Evolutionary conservation across 2,797 vertebrate species (phyloP).

Genomic region (Sphaeramia orbicularis): DNA sequence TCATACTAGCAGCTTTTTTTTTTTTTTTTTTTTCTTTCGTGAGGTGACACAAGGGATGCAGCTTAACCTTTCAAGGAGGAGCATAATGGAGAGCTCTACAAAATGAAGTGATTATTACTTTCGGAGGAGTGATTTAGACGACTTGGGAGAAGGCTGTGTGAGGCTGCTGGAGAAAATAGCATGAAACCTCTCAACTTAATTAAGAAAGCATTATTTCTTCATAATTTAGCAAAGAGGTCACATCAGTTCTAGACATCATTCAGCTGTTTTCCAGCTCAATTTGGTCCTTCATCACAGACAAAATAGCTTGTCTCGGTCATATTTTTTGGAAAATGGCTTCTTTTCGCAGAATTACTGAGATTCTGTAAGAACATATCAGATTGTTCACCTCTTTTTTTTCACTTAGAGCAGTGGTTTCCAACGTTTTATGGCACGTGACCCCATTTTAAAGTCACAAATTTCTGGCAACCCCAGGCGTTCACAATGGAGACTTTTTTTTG

Average conservation of each 20-base stretch:
- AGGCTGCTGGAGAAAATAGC: constrained; percentile 6
- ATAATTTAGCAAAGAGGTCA: constrained; percentile 45
- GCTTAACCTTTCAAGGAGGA: constrained; percentile 54
- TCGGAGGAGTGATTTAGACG: constrained; percentile 14
- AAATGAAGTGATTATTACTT: constrained; percentile 54
- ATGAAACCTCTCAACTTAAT: constrained; percentile 43
- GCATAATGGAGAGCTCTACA: constrained; percentile 32
- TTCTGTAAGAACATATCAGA: background rate
- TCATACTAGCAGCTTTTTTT: constrained; percentile 21
- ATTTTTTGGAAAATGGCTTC: background rate
- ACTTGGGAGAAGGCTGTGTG: constrained; percentile 1
- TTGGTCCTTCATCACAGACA: constrained; percentile 18
- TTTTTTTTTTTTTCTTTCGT: constrained; percentile 3
- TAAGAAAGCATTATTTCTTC: constrained; percentile 37
- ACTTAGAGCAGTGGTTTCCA: too few relatives aligned
- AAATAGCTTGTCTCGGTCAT: background rate
- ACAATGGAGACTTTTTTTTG: too few relatives aligned
- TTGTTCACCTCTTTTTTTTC: constrained; percentile 4
- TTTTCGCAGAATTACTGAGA: background rate
- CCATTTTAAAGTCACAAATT: too few relatives aligned
- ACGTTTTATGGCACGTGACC: too few relatives aligned
- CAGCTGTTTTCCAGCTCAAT: background rate
- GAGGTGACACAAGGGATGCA: constrained; percentile 34
- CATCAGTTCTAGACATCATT: constrained; percentile 5
- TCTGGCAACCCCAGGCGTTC: too few relatives aligned